Evolutionary conservation across 2,888 invertebrate species (phyloP).

Genomic region (Drosophila mayaguana): DNA sequence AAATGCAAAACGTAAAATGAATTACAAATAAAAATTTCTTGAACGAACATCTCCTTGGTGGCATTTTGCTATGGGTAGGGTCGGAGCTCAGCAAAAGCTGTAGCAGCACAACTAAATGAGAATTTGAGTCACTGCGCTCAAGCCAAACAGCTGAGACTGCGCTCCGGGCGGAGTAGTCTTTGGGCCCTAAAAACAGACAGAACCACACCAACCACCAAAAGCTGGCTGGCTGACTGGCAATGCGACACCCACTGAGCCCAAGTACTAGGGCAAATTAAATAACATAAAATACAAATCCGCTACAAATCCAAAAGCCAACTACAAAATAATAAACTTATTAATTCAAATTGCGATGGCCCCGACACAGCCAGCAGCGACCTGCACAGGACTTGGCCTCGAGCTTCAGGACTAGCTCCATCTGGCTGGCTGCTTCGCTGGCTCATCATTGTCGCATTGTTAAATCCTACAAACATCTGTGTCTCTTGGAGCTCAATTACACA

Average conservation of each 20-base stretch:
- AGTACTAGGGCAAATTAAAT: constrained; percentile 60
- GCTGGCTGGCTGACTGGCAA: constrained; percentile 5
- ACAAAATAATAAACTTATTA: constrained; percentile 75
- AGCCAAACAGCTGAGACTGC: constrained; percentile 56
- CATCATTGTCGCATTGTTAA: constrained; percentile 70
- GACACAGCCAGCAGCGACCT: constrained; percentile 45
- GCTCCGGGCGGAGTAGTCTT: constrained; percentile 22
- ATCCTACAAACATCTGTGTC: constrained; percentile 63
- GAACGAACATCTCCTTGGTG: constrained; percentile 9
- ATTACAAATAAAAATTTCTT: constrained; percentile 41
- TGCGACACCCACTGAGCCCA: constrained; percentile 4
- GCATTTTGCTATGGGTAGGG: constrained; percentile 9
- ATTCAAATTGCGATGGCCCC: constrained; percentile 61
- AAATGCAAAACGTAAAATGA: constrained; percentile 52
- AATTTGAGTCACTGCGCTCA: constrained; percentile 64
- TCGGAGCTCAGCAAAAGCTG: constrained; percentile 24
- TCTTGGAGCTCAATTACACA: constrained; percentile 61
- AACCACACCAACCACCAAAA: background rate
- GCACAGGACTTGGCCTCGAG: constrained; percentile 13
- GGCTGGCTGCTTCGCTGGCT: constrained; percentile 37
- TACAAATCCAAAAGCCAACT: constrained; percentile 54
- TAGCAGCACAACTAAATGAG: constrained; percentile 56
- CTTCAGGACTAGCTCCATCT: background rate
- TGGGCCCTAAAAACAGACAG: constrained; percentile 18
- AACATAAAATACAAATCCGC: constrained; percentile 74